These are phyloP conservation scores for Biston stratarius DNA, from an alignment of 2,888 invertebrate species.

Conservation along the genomic window DNA sequence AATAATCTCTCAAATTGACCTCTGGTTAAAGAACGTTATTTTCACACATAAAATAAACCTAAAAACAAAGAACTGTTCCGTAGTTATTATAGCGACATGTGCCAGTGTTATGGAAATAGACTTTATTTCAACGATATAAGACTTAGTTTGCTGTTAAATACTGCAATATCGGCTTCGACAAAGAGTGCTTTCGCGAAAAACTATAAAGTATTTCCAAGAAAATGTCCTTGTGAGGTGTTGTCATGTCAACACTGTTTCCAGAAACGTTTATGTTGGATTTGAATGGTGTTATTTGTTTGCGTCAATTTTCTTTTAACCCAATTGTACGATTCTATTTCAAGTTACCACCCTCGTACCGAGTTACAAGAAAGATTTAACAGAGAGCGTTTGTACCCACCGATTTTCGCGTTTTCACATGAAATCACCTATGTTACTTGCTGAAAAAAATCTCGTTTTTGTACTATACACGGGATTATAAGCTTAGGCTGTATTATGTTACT, in stretches of 20 bases:
- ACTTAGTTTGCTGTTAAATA: background rate
- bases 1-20: background rate
- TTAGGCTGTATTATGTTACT: no score
- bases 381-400: slow-evolving; percentile 6
- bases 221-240: slow-evolving; percentile 52
- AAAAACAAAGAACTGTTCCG: slow-evolving; percentile 9
- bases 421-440: background rate
- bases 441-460: no score
- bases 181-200: slow-evolving; percentile 40
- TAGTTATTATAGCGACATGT: background rate
- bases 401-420: background rate
- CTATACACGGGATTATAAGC: no score
- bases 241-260: slow-evolving; percentile 57
- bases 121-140: background rate
- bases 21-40: background rate
- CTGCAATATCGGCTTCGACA: slow-evolving; percentile 30
- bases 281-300: slow-evolving; percentile 42
- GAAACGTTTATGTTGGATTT: slow-evolving; percentile 50
- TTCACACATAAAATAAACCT: background rate
- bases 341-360: no score
- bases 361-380: slow-evolving; percentile 8
- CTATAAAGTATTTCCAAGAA: slow-evolving; percentile 56
- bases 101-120: background rate
- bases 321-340: slow-evolving; percentile 23
- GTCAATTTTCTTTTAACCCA: slow-evolving; percentile 26